Conservation (phyloP, 2,888 invertebrate species). For the Chrysolina americana region DNA sequence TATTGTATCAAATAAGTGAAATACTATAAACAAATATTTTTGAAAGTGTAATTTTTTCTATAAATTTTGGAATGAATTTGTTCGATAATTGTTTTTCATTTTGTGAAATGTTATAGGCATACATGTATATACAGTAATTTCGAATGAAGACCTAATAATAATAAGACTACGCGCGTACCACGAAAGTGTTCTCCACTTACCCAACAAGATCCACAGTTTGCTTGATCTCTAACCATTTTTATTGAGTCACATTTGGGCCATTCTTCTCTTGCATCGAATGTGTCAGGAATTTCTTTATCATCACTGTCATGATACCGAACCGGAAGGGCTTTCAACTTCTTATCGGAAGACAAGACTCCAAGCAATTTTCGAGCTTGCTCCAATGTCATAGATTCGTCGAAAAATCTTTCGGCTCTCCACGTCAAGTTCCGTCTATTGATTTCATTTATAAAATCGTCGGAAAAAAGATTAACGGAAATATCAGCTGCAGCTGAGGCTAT, state of each 20-base stretch:
- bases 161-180: too few species aligned
- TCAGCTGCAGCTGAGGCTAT: slow-evolving; percentile 3
- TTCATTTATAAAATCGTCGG: slow-evolving; percentile 48
- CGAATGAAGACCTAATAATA: too few species aligned
- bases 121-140: too few species aligned
- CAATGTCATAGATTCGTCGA: slow-evolving; percentile 73
- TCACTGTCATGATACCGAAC: slow-evolving; percentile 12
- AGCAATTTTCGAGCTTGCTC: slow-evolving; percentile 34
- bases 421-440: slow-evolving; percentile 79
- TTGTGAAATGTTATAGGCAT: too few species aligned
- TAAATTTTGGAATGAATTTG: too few species aligned
- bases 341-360: slow-evolving; percentile 14
- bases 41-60: too few species aligned
- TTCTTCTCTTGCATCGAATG: slow-evolving; percentile 82
- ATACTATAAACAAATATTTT: too few species aligned
- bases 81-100: too few species aligned
- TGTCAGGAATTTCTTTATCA: slow-evolving; percentile 73
- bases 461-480: slow-evolving; percentile 37
- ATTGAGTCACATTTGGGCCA: slow-evolving; percentile 90
- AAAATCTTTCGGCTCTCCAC: slow-evolving; percentile 88
- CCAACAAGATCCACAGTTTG: slow-evolving; percentile 93
- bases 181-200: slow-evolving; percentile 58
- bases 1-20: too few species aligned
- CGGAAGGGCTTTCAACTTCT: background rate
- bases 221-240: slow-evolving; percentile 83